Evolutionary conservation across 2,113 vertebrate genomes (phyloP).

Genomic region (Raja brachyura): DNA sequence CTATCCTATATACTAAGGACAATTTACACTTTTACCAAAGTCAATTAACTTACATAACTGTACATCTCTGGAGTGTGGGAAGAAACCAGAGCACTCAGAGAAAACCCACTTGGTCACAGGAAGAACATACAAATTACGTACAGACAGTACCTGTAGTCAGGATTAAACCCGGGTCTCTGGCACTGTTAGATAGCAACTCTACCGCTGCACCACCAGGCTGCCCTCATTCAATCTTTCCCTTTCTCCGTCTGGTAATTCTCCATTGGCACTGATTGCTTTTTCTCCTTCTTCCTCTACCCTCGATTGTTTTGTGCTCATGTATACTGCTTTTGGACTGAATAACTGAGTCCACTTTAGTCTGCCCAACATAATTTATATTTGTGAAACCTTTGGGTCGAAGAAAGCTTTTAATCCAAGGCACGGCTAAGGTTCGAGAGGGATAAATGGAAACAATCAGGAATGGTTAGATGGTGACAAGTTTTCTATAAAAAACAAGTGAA

Average conservation of each 20-base stretch:
- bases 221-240: background rate
- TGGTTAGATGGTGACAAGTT: background rate
- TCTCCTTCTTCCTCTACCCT: background rate
- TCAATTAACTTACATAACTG: too few species aligned
- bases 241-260: background rate
- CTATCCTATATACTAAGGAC: too few species aligned
- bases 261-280: background rate
- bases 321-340: background rate
- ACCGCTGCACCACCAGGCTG: too few species aligned
- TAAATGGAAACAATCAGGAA: background rate
- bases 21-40: too few species aligned
- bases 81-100: too few species aligned
- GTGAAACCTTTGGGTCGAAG: background rate
- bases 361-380: background rate
- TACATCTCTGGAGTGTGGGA: too few species aligned
- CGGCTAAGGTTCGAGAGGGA: background rate
- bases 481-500: background rate
- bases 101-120: too few species aligned
- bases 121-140: too few species aligned
- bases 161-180: too few species aligned
- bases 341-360: too few species aligned
- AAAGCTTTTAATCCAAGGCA: background rate
- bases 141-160: too few species aligned
- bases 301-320: background rate
- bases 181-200: too few species aligned